Conservation (phyloP, 2,113 vertebrate genomes). For the Bolborhynchus lineola region DNA sequence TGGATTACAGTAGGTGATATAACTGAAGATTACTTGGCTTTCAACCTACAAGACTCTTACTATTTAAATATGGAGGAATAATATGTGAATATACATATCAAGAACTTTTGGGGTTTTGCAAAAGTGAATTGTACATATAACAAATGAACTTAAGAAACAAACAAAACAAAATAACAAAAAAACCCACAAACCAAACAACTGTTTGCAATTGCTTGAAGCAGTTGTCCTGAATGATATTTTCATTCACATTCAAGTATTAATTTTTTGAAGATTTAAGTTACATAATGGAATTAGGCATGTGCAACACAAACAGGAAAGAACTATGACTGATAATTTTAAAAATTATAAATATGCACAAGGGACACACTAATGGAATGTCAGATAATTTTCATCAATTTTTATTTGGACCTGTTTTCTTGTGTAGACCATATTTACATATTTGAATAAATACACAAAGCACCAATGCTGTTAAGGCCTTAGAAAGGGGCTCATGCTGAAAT, state of each 20-base stretch:
- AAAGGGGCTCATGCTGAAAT: constrained; percentile 82
- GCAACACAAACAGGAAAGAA: constrained; percentile 81
- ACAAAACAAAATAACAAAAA: not conserved
- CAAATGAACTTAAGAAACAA: constrained; percentile 75
- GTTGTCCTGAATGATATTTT: constrained; percentile 83
- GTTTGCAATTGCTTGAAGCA: constrained; percentile 80
- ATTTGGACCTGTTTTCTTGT: constrained; percentile 94
- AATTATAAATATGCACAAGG: constrained; percentile 95
- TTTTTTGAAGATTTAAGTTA: constrained; percentile 89
- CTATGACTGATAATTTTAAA: constrained; percentile 77
- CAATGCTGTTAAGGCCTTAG: constrained; percentile 91
- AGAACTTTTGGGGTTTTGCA: constrained; percentile 79
- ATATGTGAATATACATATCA: constrained; percentile 87
- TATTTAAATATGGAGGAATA: constrained; percentile 85
- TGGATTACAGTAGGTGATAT: constrained; percentile 79
- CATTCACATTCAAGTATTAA: constrained; percentile 83
- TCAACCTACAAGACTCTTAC: constrained; percentile 80
- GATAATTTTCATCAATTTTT: constrained; percentile 92
- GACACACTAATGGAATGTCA: constrained; percentile 91
- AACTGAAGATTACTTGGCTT: constrained; percentile 81
- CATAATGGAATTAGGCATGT: constrained; percentile 88
- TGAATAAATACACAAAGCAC: constrained; percentile 96
- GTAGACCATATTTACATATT: constrained; percentile 97
- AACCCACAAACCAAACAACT: constrained; percentile 12
- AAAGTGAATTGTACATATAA: constrained; percentile 80